Evolutionary conservation across 2,888 invertebrate species (phyloP).

Genomic region (Acholoe squamosa): DNA sequence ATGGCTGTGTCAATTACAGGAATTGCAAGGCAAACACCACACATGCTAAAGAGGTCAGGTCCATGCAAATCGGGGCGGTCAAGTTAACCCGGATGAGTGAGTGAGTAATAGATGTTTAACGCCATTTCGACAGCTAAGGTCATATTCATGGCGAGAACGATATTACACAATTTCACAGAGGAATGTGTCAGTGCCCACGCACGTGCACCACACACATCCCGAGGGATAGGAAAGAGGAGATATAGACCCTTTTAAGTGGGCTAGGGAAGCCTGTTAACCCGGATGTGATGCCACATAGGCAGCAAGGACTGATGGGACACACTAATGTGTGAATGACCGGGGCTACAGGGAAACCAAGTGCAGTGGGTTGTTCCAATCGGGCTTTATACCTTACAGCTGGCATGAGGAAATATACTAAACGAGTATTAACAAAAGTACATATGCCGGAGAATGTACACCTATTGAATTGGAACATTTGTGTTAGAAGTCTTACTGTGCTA

Average conservation of each 20-base stretch:
- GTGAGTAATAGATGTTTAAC: too few species aligned
- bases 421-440: conserved; percentile 25
- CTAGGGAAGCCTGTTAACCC: too few species aligned
- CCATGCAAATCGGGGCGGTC: not conserved
- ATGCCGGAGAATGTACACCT: conserved; percentile 49
- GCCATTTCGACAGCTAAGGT: too few species aligned
- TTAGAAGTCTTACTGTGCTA: not conserved
- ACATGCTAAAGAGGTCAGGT: not conserved
- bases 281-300: not conserved
- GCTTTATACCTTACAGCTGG: not conserved
- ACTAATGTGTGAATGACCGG: not conserved
- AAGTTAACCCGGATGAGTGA: not conserved
- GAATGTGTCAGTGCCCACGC: too few species aligned
- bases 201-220: too few species aligned
- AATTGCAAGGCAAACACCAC: conserved; percentile 27
- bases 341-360: not conserved
- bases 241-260: too few species aligned
- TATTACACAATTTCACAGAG: too few species aligned
- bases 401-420: not conserved
- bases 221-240: too few species aligned
- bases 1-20: not conserved
- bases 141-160: too few species aligned
- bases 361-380: not conserved
- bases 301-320: not conserved
- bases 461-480: not conserved